Percentiles rank a stretch among this genome's conserved stretches.
Evolutionary conservation across 2,888 invertebrate genomes (phyloP).

Genomic region (Nemotelus pantherinus): DNA sequence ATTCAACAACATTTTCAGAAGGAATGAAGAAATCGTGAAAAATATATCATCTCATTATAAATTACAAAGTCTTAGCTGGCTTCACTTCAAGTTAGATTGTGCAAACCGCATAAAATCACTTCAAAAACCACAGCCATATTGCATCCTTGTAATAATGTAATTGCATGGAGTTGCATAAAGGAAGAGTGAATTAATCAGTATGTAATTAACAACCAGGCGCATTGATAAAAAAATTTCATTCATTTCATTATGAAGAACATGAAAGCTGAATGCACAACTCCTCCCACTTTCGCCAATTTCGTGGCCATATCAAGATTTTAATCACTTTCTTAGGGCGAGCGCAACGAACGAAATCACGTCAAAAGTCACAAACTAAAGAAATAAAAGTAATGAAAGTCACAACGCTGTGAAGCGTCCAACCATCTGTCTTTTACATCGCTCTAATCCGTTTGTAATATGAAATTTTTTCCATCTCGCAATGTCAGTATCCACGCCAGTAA

Average conservation of each 20-base stretch:
- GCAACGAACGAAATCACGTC: background rate
- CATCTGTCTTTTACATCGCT: background rate
- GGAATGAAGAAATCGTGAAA: too few species aligned
- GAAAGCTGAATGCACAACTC: conserved; percentile 12
- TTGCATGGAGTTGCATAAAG: background rate
- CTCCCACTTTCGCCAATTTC: background rate
- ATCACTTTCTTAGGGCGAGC: conserved; percentile 8
- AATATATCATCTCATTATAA: too few species aligned
- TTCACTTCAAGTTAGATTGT: too few species aligned
- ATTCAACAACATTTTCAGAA: too few species aligned
- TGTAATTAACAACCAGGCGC: conserved; percentile 3
- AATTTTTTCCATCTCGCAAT: conserved; percentile 26
- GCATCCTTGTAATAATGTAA: too few species aligned
- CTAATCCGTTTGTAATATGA: conserved; percentile 16
- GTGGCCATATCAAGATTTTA: conserved; percentile 27
- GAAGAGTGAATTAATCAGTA: conserved; percentile 17
- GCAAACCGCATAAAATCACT: too few species aligned
- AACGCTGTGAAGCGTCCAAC: background rate
- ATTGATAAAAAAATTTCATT: background rate
- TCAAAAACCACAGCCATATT: too few species aligned
- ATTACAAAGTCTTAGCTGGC: too few species aligned
- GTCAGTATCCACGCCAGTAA: background rate
- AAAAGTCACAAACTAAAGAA: conserved; percentile 17
- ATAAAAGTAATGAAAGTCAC: conserved; percentile 32
- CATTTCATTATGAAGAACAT: background rate